Base-by-base conservation (phyloP, 2,888 invertebrate species). In the Chloroclysta siterata region DNA sequence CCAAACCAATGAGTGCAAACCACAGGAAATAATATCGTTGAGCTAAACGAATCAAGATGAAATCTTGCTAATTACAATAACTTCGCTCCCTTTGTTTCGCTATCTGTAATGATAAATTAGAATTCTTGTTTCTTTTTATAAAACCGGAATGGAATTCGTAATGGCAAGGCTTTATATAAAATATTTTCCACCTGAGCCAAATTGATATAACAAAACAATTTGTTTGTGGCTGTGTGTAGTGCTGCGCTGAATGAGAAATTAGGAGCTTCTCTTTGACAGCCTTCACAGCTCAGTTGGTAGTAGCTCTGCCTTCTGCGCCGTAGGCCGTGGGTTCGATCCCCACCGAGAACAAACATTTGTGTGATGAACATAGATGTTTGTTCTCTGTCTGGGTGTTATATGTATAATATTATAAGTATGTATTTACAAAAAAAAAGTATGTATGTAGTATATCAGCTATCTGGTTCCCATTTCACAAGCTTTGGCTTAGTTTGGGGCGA, bases 61-160 rank as follows among this genome's bases (percentile, higher is more conserved):
- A 64, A 67, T 70, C 63, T 57, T 29, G 54, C 56, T 63, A 63
- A 68, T 68, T 68, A 59, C 42, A n/a, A 56, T 50, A 53, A 60
- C 61, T 59, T 58, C 53, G 60, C 64, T 65, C 63, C 58, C 61
- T 58, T 59, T 69, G 68, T 63, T 53, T 60, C 51, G 63, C 60
- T 53, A 60, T 68, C 64, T 64, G 41, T 53, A 50, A 63, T 67
- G 70, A 71, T 69, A 60, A 66, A 67, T 71, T 60, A 48, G 60
- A 58, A 41, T 63, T 55, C 44, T 51, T 54, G 54, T 47, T 62
- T 64, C 46, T 67, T 46, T 55, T 50, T 17, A 29, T 42, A 17
- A 44, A 51, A 44, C 22, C 22, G 22, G 22, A 22, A 22, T 22
- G 22, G 22, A n/a, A 42, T 4, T 6, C 41, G 14, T 42, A 42